A percentile compares a stretch with the other conserved stretches of the same genome.
Conservation (phyloP, 53 echinoderm and acorn worm species). For the Antedon mediterranea region DNA sequence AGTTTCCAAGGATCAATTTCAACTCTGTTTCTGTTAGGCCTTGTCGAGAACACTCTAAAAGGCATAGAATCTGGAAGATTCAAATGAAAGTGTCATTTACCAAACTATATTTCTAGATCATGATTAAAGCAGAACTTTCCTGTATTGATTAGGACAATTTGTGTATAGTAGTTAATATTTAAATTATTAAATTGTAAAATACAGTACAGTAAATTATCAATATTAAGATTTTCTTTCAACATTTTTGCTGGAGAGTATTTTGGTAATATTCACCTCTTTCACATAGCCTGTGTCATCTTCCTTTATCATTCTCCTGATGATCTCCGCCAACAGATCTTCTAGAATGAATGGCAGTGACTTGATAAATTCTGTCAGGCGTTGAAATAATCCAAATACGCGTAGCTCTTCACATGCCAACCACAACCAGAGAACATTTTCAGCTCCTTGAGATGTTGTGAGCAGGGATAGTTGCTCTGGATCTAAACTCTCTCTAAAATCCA, state of each 20-base stretch:
- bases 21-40: conserved; percentile 62
- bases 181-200: too few relatives aligned
- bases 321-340: conserved; percentile 65
- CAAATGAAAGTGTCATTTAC: background rate
- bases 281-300: conserved; percentile 75
- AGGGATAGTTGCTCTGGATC: conserved; percentile 55
- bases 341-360: conserved; percentile 41
- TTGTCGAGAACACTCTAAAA: conserved; percentile 46
- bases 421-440: conserved; percentile 89
- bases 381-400: conserved; percentile 72
- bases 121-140: too few relatives aligned
- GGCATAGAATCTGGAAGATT: conserved; percentile 43
- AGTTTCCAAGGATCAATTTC: conserved; percentile 52
- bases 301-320: conserved; percentile 39
- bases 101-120: too few relatives aligned
- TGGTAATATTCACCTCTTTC: too few relatives aligned
- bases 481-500: too few relatives aligned
- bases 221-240: too few relatives aligned
- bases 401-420: conserved; percentile 85
- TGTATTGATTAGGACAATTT: too few relatives aligned
- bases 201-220: too few relatives aligned
- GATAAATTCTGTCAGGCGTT: conserved; percentile 47
- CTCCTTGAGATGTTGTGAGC: conserved; percentile 51
- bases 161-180: too few relatives aligned
- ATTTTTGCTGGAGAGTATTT: too few relatives aligned